A percentile compares a stretch with the other conserved stretches of the same genome.
Conservation (phyloP, 2,888 invertebrate species). For the Dendrolimus houi region DNA sequence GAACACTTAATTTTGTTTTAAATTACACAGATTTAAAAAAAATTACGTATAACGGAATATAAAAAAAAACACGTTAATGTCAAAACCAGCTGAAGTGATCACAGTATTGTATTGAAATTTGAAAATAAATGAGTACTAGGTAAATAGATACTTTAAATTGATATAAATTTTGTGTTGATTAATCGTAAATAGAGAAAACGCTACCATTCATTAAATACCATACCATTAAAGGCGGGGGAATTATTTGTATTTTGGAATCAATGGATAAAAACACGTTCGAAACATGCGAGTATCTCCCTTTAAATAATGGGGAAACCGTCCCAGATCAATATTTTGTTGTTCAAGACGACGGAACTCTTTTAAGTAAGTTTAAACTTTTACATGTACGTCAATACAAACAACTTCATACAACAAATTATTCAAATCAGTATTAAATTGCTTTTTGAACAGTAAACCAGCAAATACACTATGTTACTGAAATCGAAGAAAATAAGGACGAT, state of each 20-base stretch:
- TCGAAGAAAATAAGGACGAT: conserved; percentile 37
- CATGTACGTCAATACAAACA: neutral
- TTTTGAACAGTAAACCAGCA: conserved; percentile 42
- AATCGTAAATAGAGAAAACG: too few relatives aligned
- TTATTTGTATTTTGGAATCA: neutral
- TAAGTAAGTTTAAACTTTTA: conserved; percentile 30
- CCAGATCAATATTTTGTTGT: conserved; percentile 52
- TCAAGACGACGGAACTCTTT: conserved; percentile 53
- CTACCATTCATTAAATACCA: too few relatives aligned
- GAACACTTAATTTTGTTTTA: conserved; percentile 3
- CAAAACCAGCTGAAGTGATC: neutral
- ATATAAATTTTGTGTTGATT: too few relatives aligned
- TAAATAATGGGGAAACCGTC: conserved; percentile 25
- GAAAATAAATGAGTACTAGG: too few relatives aligned
- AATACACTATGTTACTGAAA: conserved; percentile 49
- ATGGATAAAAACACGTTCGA: conserved; percentile 57
- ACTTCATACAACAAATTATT: too few relatives aligned
- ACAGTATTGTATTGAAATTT: too few relatives aligned
- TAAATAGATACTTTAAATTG: too few relatives aligned
- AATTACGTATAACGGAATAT: conserved; percentile 1
- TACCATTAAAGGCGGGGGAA: conserved; percentile 13
- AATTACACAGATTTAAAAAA: neutral
- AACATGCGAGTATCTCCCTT: conserved; percentile 48
- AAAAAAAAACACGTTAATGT: conserved; percentile 1
- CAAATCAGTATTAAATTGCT: too few relatives aligned